These are phyloP conservation scores for Drosophila nasuta DNA, from an alignment of 1,140 invertebrate species.

Conservation along the genomic window DNA sequence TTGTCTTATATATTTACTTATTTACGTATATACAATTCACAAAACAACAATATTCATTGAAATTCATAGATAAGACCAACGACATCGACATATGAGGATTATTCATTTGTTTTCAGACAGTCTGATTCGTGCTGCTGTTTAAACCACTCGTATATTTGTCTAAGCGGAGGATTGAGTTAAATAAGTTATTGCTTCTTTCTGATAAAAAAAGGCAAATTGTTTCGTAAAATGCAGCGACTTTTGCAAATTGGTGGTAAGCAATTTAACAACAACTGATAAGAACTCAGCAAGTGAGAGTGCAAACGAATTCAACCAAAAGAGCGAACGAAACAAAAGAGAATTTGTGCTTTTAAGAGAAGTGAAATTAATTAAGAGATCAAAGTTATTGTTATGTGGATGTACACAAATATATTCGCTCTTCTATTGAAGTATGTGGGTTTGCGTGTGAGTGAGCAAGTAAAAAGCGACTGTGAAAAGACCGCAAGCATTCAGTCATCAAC, in stretches of 20 bases:
- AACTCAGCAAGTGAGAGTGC: not conserved
- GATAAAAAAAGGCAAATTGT: constrained; percentile 7
- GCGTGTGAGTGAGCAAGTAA: not conserved
- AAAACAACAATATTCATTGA: constrained; percentile 12
- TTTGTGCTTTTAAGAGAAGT: constrained; percentile 5
- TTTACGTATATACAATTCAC: not conserved
- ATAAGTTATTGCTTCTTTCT: constrained; percentile 4
- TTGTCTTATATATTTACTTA: not conserved
- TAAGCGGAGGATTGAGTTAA: constrained; percentile 6
- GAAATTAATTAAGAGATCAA: constrained; percentile 13
- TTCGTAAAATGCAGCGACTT: constrained; percentile 31
- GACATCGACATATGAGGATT: not conserved
- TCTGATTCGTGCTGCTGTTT: constrained; percentile 42
- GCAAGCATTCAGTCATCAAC: constrained; percentile 47
- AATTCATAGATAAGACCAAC: constrained; percentile 39
- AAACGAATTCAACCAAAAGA: not conserved
- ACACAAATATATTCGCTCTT: not conserved
- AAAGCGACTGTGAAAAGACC: constrained; percentile 20
- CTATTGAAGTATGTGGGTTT: not conserved
- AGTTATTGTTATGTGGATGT: constrained; percentile 1
- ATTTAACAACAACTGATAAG: constrained; percentile 18
- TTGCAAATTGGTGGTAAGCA: constrained; percentile 48
- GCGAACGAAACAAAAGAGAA: not conserved
- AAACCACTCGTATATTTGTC: constrained; percentile 25
- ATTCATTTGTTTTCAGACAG: constrained; percentile 29